phyloP scores from a whole-genome alignment of 1,140 invertebrate species.

The Adoxophyes honmai region DNA sequence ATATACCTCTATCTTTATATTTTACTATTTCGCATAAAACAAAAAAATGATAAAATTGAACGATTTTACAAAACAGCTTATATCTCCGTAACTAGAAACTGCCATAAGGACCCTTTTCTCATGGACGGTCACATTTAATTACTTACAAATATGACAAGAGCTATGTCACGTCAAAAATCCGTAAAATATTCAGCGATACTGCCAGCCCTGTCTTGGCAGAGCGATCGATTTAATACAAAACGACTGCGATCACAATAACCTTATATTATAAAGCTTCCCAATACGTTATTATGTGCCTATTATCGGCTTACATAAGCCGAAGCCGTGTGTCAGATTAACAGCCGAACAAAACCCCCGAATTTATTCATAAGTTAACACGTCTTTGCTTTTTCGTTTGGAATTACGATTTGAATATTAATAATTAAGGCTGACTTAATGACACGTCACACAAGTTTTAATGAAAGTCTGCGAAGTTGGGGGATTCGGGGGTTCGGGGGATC shows the following conservation, averaged over 20 bases:
- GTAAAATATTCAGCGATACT: too few species aligned
- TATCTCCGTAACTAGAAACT: too few species aligned
- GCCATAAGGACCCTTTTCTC: too few species aligned
- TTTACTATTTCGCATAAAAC: too few species aligned
- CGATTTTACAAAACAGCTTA: too few species aligned
- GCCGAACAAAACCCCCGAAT: conserved; percentile 35
- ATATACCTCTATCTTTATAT: too few species aligned
- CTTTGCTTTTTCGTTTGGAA: conserved; percentile 67
- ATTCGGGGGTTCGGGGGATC: background rate
- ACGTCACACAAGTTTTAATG: conserved; percentile 76
- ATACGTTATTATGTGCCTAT: conserved; percentile 6
- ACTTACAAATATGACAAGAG: too few species aligned
- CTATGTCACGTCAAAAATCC: too few species aligned
- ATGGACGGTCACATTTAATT: too few species aligned
- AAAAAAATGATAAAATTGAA: too few species aligned
- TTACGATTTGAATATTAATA: conserved; percentile 75
- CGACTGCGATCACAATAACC: background rate
- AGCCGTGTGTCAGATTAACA: conserved; percentile 18
- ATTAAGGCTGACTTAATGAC: conserved; percentile 70
- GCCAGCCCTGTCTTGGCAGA: background rate
- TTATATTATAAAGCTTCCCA: background rate
- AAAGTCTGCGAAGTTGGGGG: conserved; percentile 29
- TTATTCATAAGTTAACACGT: conserved; percentile 69
- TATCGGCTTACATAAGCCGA: conserved; percentile 15
- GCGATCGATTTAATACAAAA: conserved; percentile 3